Evolutionary conservation across 1,140 invertebrate species (phyloP).

Genomic region (Tetranychus urticae): DNA sequence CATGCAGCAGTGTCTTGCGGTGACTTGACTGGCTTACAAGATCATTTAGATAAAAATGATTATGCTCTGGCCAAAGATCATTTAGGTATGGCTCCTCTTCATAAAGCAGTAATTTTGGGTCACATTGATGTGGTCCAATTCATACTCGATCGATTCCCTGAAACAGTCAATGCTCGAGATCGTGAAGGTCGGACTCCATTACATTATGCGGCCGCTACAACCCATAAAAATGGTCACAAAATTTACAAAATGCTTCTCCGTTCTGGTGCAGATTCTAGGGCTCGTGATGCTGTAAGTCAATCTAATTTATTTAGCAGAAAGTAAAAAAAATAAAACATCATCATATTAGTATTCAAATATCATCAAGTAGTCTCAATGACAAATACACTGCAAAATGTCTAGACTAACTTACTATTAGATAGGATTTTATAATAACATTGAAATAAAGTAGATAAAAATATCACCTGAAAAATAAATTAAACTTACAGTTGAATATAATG

Average conservation of each 20-base stretch:
- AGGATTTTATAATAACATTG: no score
- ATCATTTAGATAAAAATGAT: conserved; percentile 21
- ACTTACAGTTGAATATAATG: no score
- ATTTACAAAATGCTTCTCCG: conserved; percentile 44
- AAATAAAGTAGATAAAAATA: no score
- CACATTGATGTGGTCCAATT: conserved; percentile 41
- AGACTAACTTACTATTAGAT: not conserved
- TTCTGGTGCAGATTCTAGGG: conserved; percentile 45
- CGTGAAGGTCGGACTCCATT: conserved; percentile 60
- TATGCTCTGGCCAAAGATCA: conserved; percentile 42
- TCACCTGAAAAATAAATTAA: no score
- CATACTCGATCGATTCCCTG: conserved; percentile 37
- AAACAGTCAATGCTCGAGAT: conserved; percentile 40
- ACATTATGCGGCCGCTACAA: conserved; percentile 56
- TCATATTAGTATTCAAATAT: not conserved
- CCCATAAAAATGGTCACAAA: conserved; percentile 20
- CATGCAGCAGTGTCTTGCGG: conserved; percentile 14
- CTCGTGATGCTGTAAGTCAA: conserved; percentile 13
- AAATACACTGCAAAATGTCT: no score
- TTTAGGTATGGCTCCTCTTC: conserved; percentile 32
- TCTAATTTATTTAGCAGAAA: not conserved
- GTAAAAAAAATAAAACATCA: not conserved
- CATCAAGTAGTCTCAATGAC: no score
- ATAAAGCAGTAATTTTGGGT: conserved; percentile 52
- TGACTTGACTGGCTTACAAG: conserved; percentile 12